These are phyloP conservation scores for Scaptomyza flava DNA, from an alignment of 2,888 invertebrate species.

Conservation along the genomic window DNA sequence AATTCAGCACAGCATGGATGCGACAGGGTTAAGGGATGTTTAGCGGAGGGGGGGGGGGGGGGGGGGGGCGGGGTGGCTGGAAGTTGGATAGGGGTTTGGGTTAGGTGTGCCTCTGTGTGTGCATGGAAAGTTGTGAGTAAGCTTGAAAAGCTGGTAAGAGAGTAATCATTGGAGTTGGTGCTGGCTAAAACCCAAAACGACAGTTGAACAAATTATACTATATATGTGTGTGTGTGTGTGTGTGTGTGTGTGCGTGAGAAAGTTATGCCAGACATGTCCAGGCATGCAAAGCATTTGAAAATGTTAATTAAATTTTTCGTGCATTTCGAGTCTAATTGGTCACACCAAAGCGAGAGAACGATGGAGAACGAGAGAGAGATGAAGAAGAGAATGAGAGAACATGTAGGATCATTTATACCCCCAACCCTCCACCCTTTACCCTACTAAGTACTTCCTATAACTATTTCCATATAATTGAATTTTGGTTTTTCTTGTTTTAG, in stretches of 20 bases:
- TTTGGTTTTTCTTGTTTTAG: constrained; percentile 1
- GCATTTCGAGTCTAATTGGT: constrained; percentile 63
- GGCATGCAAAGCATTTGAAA: constrained; percentile 72
- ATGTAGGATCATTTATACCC: not conserved
- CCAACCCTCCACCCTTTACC: not conserved
- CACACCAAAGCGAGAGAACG: constrained; percentile 20
- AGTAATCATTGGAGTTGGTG: constrained; percentile 48
- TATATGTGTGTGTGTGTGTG: not conserved
- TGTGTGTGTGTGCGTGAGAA: constrained; percentile 8
- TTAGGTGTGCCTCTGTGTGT: constrained; percentile 9
- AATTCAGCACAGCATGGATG: constrained; percentile 47
- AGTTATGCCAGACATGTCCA: constrained; percentile 57
- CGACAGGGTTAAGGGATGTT: constrained; percentile 30
- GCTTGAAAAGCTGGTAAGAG: constrained; percentile 14
- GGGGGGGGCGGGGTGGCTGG: constrained; percentile 1
- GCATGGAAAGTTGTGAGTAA: constrained; percentile 13
- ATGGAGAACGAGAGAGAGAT: not conserved
- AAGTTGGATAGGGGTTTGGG: not conserved
- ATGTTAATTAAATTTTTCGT: constrained; percentile 77
- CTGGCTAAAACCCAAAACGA: constrained; percentile 52
- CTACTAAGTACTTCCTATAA: too few relatives aligned
- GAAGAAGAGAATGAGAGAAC: not conserved
- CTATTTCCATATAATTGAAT: not conserved
- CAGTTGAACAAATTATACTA: constrained; percentile 67
- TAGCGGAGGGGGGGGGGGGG: constrained; percentile 2